Percentiles rank a stretch among this genome's conserved stretches.
Conservation (phyloP, 1,140 invertebrate genomes). For the Cydia amplana region DNA sequence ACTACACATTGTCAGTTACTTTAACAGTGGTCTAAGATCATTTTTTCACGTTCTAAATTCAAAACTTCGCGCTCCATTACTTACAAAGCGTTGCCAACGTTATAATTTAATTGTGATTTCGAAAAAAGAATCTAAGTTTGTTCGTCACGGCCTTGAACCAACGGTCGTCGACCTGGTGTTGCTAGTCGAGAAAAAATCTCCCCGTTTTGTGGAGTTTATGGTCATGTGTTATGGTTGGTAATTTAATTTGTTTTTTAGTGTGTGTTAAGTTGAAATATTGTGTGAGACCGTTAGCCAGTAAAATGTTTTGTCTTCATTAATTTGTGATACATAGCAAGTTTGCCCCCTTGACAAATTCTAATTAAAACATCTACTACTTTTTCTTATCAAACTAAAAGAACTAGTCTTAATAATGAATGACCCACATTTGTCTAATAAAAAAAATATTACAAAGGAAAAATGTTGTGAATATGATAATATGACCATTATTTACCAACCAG, state of each 20-base stretch:
- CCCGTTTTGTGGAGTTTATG: slow-evolving; percentile 18
- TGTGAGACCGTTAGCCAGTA: not conserved
- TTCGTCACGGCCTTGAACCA: slow-evolving; percentile 20
- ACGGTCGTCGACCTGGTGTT: slow-evolving; percentile 10
- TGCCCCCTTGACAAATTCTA: too few species aligned
- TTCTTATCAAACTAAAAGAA: too few species aligned
- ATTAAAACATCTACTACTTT: too few species aligned
- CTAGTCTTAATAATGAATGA: too few species aligned
- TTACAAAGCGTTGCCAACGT: slow-evolving; percentile 29
- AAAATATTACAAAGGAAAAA: too few species aligned
- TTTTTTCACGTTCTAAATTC: slow-evolving; percentile 20
- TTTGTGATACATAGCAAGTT: too few species aligned
- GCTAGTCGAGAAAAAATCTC: not conserved
- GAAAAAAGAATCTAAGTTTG: slow-evolving; percentile 31
- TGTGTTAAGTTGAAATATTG: not conserved
- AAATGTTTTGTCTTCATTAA: too few species aligned
- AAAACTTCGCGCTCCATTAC: slow-evolving; percentile 13
- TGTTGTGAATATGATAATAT: too few species aligned
- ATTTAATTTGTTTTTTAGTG: not conserved
- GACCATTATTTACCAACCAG: too few species aligned
- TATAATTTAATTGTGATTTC: slow-evolving; percentile 33
- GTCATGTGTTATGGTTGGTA: slow-evolving; percentile 1
- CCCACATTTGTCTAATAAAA: too few species aligned
- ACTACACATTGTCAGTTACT: not conserved
- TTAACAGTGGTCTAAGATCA: not conserved